Evolutionary conservation across 2,113 vertebrate genomes (phyloP).

Genomic region (Setophaga coronata): DNA sequence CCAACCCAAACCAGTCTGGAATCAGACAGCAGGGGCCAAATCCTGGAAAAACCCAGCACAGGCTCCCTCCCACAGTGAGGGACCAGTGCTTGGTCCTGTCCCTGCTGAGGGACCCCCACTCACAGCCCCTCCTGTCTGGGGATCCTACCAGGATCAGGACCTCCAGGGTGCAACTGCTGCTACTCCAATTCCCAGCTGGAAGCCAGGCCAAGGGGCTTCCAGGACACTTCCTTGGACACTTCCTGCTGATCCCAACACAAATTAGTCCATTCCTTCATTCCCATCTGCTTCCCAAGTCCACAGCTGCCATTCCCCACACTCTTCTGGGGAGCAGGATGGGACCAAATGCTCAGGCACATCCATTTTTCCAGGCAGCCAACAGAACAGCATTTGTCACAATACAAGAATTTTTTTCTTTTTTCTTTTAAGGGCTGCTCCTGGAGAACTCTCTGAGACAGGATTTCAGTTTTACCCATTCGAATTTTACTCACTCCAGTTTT

Average conservation of each 20-base stretch:
- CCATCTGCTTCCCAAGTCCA: neutral
- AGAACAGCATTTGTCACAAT: neutral
- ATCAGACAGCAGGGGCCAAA: neutral
- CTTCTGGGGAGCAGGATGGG: neutral
- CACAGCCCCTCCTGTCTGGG: neutral
- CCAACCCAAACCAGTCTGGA: neutral
- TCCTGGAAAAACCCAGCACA: neutral
- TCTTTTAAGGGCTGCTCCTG: neutral
- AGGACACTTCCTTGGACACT: no score
- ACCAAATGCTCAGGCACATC: rapidly evolving
- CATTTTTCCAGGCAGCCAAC: neutral
- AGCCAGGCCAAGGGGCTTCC: neutral
- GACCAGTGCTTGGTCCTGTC: neutral
- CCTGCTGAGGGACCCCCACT: neutral
- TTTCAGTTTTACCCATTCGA: neutral
- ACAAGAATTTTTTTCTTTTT: neutral
- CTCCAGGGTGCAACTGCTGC: neutral
- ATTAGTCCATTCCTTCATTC: neutral
- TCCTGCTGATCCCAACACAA: neutral
- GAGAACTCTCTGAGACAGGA: neutral
- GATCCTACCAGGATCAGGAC: neutral
- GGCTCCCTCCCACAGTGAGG: neutral
- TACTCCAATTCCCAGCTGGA: neutral
- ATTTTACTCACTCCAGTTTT: neutral
- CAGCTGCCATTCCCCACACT: rapidly evolving